Evolutionary conservation across 2,797 vertebrate genomes (phyloP), one percentile per base, ranked within the genome.

Genomic region (Falco cherrug): DNA sequence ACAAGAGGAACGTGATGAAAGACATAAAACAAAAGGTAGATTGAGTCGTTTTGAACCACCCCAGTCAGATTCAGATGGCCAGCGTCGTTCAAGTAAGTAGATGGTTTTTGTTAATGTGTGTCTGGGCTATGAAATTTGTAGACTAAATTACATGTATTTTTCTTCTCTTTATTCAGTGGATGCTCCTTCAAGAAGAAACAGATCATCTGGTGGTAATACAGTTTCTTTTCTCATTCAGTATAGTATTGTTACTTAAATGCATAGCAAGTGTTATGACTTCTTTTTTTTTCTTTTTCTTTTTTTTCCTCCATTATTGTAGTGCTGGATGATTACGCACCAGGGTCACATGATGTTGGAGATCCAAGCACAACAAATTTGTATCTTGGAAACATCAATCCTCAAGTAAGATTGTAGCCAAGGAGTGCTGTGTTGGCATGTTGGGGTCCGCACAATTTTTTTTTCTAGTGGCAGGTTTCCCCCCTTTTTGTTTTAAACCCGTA

Each of bases 281-380:
- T 67, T 48, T 73, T 43, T 39, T 26, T 7, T 28, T 28, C 5
- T 26, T 7, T 28, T 28, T 4, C 3, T 26, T 5, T 20, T 9
- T 69, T 54, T 90, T 51, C 84, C 71, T 87, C 47, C 7, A 1
- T 84, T 8, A 3, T 91, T 85, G 45, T 92, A 99, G 99, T 99
- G 94, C 98, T 99, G 95, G 99, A 99, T 97, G 99, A 99, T 96
- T 99, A 99, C 86, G 99, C 99, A 33, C 99, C 99, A 83, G 99
- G 99, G 50, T 99, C 99, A 71, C 99, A 99, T 96, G 99, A 99
- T 91, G 99, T 99, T 53, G 99, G 99, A 81, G 99, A 99, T 98
- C 99, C 99, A 69, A 99, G 99, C 86, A 99, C 99, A 63, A 99
- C 99, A 67, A 99, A 99, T 97, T 98, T 99, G 87, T 99, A 99